Evolutionary conservation across 2,888 invertebrate species (phyloP).

Genomic region (Lasioglossum calceatum): DNA sequence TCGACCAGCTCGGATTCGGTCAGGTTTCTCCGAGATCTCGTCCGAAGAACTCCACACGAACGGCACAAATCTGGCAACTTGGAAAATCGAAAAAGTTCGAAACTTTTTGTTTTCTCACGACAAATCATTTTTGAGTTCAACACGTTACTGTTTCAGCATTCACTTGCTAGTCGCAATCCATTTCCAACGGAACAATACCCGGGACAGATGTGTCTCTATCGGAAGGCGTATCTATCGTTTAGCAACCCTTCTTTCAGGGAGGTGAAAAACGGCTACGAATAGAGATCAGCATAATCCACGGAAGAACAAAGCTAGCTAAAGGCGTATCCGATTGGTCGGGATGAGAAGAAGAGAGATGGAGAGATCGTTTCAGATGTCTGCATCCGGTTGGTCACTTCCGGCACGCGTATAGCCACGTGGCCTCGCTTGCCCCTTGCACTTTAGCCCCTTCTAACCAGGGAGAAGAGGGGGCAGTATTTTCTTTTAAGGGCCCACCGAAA

Average conservation of each 20-base stretch:
- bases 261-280: conserved; percentile 51
- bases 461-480: conserved; percentile 61
- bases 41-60: neutral
- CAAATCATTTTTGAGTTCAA: neutral
- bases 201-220: conserved; percentile 67
- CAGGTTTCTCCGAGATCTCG: conserved; percentile 19
- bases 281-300: conserved; percentile 74
- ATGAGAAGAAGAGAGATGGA: conserved; percentile 32
- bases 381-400: conserved; percentile 85
- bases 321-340: conserved; percentile 63
- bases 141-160: neutral
- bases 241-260: conserved; percentile 63
- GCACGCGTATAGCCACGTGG: conserved; percentile 83
- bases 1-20: conserved; percentile 17
- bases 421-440: conserved; percentile 70
- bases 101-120: no score
- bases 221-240: conserved; percentile 58
- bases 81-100: neutral
- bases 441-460: conserved; percentile 53
- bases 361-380: conserved; percentile 81
- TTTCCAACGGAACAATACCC: conserved; percentile 47
- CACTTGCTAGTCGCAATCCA: neutral
- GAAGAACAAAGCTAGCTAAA: conserved; percentile 74
- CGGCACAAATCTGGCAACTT: neutral
- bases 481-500: conserved; percentile 66